Percentiles rank a stretch among this genome's conserved stretches.
phyloP scores from a whole-genome alignment of 2,113 vertebrate species.

The Micronisus gabar region DNA sequence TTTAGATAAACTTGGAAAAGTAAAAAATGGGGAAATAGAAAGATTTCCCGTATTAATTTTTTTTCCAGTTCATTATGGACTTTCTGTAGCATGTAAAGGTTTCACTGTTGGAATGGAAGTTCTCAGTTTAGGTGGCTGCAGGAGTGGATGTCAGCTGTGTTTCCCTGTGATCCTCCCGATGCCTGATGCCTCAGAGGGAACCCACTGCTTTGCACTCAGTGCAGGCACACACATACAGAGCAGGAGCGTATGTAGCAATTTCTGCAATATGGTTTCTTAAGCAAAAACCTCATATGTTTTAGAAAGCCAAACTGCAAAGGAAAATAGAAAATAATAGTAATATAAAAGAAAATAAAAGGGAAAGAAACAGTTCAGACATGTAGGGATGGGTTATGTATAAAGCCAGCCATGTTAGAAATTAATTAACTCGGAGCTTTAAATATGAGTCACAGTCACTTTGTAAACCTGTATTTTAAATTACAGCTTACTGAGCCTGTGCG shows the following conservation, averaged over 20 bases:
- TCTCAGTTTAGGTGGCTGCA: not conserved
- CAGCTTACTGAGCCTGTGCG: not conserved
- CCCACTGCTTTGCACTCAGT: not conserved
- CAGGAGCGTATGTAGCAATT: not conserved
- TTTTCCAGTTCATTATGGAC: not conserved
- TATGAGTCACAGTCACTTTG: not conserved
- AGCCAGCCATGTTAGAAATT: not conserved
- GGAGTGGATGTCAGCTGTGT: not conserved
- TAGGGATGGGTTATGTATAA: not conserved
- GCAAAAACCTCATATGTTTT: not conserved
- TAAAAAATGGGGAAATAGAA: not conserved
- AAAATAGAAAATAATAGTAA: not conserved
- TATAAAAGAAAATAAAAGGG: not conserved
- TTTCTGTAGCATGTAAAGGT: not conserved
- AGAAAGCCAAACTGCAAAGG: not conserved
- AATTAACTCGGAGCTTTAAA: not conserved
- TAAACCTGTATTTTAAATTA: not conserved
- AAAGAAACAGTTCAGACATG: not conserved
- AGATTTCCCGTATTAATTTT: not conserved
- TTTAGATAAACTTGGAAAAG: not conserved
- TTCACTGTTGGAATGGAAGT: not conserved
- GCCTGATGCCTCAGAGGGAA: not conserved
- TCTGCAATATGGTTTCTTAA: not conserved
- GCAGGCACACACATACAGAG: not conserved
- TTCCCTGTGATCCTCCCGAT: not conserved